These are phyloP conservation scores for Mastomys natalensis DNA, from an alignment of 2,113 vertebrate species.

Conservation along the genomic window DNA sequence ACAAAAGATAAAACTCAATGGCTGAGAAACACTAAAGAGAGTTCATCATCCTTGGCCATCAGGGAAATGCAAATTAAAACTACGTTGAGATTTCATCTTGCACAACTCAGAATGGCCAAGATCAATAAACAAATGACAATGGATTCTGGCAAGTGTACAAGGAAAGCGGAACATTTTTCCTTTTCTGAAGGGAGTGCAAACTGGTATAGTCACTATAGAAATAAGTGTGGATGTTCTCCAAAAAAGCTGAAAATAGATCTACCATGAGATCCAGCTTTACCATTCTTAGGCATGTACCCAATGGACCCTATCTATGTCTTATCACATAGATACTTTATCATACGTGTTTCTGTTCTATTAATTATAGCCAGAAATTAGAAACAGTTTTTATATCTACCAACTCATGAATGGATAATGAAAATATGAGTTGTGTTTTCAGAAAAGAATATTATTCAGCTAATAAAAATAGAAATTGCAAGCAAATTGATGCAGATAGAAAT, in stretches of 20 bases:
- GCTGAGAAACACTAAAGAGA: not conserved
- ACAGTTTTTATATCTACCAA: not conserved
- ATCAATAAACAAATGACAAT: not conserved
- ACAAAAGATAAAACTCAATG: not conserved
- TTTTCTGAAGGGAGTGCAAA: not conserved
- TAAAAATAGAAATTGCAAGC: not conserved
- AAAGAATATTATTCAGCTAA: not conserved
- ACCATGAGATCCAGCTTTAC: not conserved
- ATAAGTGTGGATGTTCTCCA: not conserved
- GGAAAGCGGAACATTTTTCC: not conserved
- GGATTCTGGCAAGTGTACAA: not conserved
- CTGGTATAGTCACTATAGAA: not conserved
- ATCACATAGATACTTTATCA: not conserved
- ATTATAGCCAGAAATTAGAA: not conserved
- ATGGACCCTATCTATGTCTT: no score
- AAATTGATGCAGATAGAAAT: not conserved
- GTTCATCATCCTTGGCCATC: not conserved
- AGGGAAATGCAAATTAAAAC: not conserved
- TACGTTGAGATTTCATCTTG: not conserved
- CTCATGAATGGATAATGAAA: not conserved
- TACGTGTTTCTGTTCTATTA: not conserved
- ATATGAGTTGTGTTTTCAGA: not conserved
- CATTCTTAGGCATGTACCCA: not conserved
- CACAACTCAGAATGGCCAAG: not conserved
- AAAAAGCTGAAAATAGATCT: not conserved